These are phyloP conservation scores for Ochotona princeps DNA, from an alignment of 2,113 vertebrate species.

Conservation along the genomic window DNA sequence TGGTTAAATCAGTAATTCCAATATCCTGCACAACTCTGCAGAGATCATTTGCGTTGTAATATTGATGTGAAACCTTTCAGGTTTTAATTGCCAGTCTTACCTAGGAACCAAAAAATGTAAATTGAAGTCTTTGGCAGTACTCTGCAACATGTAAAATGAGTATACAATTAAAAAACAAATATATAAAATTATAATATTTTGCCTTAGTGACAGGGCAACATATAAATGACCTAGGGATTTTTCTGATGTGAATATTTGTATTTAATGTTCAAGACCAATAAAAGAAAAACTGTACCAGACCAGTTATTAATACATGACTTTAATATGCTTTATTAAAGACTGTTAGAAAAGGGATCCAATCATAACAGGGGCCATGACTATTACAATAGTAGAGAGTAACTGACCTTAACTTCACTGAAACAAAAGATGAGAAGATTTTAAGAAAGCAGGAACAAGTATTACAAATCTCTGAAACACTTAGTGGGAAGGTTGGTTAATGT, in stretches of 20 bases:
- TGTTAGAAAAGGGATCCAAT: not conserved
- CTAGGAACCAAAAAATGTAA: not conserved
- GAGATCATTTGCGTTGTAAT: not conserved
- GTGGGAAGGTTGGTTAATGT: too few species aligned
- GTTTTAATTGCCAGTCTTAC: not conserved
- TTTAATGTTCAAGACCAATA: not conserved
- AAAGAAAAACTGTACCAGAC: not conserved
- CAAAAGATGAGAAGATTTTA: not conserved
- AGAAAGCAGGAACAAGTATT: not conserved
- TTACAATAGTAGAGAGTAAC: not conserved
- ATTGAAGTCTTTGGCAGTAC: not conserved
- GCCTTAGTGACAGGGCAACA: not conserved
- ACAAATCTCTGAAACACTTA: not conserved
- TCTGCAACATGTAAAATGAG: slow-evolving; percentile 18
- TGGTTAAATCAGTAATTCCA: not conserved
- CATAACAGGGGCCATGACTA: not conserved
- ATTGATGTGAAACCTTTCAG: not conserved
- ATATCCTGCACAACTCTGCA: not conserved
- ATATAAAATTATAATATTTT: not conserved
- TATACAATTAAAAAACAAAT: not conserved
- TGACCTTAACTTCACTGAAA: not conserved
- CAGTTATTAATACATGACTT: not conserved
- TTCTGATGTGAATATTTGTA: not conserved
- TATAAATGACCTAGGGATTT: not conserved
- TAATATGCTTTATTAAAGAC: not conserved